phyloP scores from a whole-genome alignment of 2,888 invertebrate genomes.

The Ophion ellenae region DNA sequence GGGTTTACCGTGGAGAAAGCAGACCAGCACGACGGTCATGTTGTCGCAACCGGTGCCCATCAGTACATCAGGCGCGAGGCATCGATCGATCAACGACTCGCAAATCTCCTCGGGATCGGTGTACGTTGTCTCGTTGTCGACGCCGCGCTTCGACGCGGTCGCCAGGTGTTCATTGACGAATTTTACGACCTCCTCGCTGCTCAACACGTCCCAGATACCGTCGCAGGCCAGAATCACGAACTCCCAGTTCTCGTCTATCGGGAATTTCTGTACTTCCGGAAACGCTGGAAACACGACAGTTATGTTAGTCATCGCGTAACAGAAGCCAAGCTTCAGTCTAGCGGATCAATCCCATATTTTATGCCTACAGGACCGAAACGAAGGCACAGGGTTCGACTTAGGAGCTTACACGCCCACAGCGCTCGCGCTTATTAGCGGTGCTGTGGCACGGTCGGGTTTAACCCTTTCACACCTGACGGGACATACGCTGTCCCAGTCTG shows the following conservation, averaged over 20 bases:
- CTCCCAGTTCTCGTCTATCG: constrained; percentile 95
- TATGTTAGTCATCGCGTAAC: not conserved
- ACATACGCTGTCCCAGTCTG: no score
- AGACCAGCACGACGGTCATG: constrained; percentile 97
- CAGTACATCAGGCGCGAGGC: constrained; percentile 98
- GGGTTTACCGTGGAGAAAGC: constrained; percentile 87
- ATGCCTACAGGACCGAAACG: no score
- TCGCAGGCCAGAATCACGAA: constrained; percentile 98
- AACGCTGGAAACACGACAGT: constrained; percentile 87
- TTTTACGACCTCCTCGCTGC: constrained; percentile 96
- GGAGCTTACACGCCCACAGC: no score
- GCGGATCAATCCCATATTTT: no score
- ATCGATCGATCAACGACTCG: constrained; percentile 96
- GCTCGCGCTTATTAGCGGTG: no score
- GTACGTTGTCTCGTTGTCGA: constrained; percentile 85
- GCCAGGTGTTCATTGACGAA: constrained; percentile 93
- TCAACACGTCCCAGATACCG: constrained; percentile 99
- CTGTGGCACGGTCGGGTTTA: no score
- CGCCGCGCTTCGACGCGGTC: constrained; percentile 65
- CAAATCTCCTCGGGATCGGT: constrained; percentile 97
- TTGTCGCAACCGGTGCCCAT: constrained; percentile 99
- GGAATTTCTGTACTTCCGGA: constrained; percentile 94
- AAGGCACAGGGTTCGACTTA: no score
- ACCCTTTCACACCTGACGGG: no score
- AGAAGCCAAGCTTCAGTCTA: not conserved